Evolutionary conservation across 1,140 invertebrate genomes (phyloP).

Genomic region (Drosophila eugracilis): DNA sequence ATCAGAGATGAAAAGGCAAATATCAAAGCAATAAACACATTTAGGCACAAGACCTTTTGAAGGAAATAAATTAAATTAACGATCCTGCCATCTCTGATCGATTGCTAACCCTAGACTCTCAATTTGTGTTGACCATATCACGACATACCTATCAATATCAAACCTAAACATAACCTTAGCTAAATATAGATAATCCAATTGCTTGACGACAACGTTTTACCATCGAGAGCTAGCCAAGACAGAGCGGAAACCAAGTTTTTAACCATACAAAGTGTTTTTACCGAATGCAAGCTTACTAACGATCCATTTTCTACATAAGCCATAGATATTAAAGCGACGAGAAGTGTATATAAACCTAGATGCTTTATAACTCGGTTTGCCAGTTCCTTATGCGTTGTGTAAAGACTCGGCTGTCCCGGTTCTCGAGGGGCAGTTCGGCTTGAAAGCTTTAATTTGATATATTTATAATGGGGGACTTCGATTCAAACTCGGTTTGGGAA

Average conservation of each 20-base stretch:
- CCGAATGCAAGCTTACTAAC: constrained; percentile 42
- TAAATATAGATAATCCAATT: constrained; percentile 67
- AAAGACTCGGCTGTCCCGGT: constrained; percentile 34
- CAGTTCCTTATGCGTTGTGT: constrained; percentile 71
- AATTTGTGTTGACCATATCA: constrained; percentile 67
- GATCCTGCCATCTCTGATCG: constrained; percentile 33
- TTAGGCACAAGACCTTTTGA: neutral
- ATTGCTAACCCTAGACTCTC: constrained; percentile 17
- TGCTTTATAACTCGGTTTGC: constrained; percentile 59
- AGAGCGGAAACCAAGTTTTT: constrained; percentile 23
- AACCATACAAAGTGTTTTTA: constrained; percentile 39
- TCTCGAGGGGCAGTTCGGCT: constrained; percentile 25
- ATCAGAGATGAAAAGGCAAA: neutral
- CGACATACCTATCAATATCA: constrained; percentile 66
- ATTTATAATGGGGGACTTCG: constrained; percentile 30
- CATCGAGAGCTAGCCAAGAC: constrained; percentile 28
- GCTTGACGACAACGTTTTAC: constrained; percentile 34
- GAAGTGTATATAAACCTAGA: constrained; percentile 49
- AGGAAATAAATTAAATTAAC: too few species aligned
- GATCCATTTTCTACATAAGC: constrained; percentile 38
- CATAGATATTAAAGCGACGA: constrained; percentile 34
- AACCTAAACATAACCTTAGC: constrained; percentile 52
- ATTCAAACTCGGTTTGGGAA: constrained; percentile 18
- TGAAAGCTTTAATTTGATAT: constrained; percentile 61
- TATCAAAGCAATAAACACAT: neutral